These are phyloP conservation scores for Dallia pectoralis DNA, from an alignment of 2,797 vertebrate species.

Conservation along the genomic window DNA sequence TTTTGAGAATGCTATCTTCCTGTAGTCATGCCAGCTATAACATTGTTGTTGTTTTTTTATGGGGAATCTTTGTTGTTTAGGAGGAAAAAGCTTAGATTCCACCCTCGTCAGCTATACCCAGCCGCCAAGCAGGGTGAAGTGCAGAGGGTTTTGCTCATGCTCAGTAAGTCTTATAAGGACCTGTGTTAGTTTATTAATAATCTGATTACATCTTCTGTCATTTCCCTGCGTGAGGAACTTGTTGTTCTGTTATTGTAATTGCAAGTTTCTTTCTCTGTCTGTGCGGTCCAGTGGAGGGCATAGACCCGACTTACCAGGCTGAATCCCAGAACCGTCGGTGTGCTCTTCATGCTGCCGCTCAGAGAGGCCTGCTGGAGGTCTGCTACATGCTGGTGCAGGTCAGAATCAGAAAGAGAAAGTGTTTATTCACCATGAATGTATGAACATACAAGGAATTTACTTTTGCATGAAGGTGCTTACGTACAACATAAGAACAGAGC, in stretches of 20 bases:
- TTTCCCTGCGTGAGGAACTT: neutral
- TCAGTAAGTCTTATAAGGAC: conserved; percentile 75
- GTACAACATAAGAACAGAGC: no score
- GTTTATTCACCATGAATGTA: no score
- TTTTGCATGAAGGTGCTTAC: no score
- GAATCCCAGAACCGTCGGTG: conserved; percentile 88
- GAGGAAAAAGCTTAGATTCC: conserved; percentile 90
- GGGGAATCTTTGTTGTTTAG: conserved; percentile 43
- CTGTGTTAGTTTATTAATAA: neutral
- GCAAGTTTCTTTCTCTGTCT: neutral
- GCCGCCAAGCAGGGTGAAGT: conserved; percentile 90
- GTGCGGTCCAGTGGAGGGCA: conserved; percentile 81
- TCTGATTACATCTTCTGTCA: neutral
- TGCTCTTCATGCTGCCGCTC: conserved; percentile 87
- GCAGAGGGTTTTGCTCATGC: conserved; percentile 91
- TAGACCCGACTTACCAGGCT: conserved; percentile 87
- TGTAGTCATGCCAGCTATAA: neutral
- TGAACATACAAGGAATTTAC: no score
- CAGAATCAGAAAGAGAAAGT: no score
- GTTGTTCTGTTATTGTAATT: neutral
- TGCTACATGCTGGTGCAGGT: conserved; percentile 91
- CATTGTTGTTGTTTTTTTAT: conserved; percentile 2
- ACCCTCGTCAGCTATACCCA: conserved; percentile 88
- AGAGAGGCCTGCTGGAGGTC: conserved; percentile 86
- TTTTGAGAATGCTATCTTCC: no score